Evolutionary conservation across 2,888 invertebrate genomes (phyloP).

Genomic region (Lutraria lutraria): DNA sequence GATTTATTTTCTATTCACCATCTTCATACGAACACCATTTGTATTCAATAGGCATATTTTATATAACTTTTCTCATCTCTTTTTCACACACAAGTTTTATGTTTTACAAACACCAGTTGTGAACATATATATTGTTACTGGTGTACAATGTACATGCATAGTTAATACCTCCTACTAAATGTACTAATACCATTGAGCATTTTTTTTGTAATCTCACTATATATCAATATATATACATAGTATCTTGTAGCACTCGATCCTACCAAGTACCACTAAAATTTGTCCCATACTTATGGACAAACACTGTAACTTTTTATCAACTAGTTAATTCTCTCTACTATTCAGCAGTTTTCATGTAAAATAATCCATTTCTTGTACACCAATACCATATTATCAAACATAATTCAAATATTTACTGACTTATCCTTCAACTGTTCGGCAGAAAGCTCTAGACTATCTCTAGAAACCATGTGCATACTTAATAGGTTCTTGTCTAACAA

Average conservation of each 20-base stretch:
- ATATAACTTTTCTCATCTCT: neutral
- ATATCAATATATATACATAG: neutral
- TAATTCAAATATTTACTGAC: neutral
- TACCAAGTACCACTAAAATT: neutral
- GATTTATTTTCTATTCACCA: neutral
- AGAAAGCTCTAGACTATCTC: neutral
- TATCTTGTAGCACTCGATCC: neutral
- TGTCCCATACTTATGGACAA: conserved; percentile 4
- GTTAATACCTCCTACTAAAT: neutral
- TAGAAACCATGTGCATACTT: neutral
- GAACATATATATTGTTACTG: neutral
- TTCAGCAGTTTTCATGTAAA: too few relatives aligned
- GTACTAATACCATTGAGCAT: neutral
- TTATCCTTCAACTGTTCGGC: neutral
- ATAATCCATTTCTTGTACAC: neutral
- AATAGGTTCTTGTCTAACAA: neutral
- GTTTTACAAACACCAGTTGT: neutral
- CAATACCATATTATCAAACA: neutral
- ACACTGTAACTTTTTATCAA: neutral
- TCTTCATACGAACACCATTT: neutral
- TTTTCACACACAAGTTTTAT: neutral
- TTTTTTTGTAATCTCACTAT: neutral
- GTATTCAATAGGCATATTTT: neutral
- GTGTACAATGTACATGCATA: conserved; percentile 3
- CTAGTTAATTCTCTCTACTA: too few relatives aligned